These are phyloP conservation scores for Lytechinus pictus DNA, from an alignment of 35 echinoderm and acorn worm genomes.

Conservation along the genomic window DNA sequence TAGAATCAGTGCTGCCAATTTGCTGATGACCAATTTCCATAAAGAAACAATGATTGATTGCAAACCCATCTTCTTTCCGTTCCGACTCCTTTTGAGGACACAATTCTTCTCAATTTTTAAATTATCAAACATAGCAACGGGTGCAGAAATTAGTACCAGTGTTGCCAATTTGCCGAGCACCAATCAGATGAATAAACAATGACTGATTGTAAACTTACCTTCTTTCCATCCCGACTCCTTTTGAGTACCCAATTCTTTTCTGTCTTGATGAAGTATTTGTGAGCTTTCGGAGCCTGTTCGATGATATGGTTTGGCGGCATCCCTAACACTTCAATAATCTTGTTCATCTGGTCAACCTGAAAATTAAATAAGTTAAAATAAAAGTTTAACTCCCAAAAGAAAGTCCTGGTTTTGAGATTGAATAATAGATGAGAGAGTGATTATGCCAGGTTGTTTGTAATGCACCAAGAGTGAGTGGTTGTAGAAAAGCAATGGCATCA, in stretches of 20 bases:
- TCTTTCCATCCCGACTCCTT: conserved; percentile 92
- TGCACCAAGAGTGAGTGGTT: too few species aligned
- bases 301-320: conserved; percentile 87
- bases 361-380: neutral
- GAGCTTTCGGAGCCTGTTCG: conserved; percentile 93
- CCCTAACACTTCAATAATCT: conserved; percentile 95
- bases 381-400: too few species aligned
- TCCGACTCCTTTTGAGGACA: conserved; percentile 84
- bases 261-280: conserved; percentile 96
- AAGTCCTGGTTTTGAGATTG: too few species aligned
- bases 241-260: conserved; percentile 83
- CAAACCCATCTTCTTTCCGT: conserved; percentile 85
- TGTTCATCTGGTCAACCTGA: conserved; percentile 99
- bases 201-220: conserved; percentile 60
- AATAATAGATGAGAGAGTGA: too few species aligned
- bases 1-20: too few species aligned
- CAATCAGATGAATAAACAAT: neutral
- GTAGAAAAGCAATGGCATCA: too few species aligned
- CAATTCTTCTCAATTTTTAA: conserved; percentile 81
- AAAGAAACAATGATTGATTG: neutral
- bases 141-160: too few species aligned
- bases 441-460: too few species aligned
- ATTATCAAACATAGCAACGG: too few species aligned
- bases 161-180: too few species aligned
- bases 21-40: too few species aligned